phyloP scores from a whole-genome alignment of 2,888 invertebrate genomes.

The Platynereis dumerilii region DNA sequence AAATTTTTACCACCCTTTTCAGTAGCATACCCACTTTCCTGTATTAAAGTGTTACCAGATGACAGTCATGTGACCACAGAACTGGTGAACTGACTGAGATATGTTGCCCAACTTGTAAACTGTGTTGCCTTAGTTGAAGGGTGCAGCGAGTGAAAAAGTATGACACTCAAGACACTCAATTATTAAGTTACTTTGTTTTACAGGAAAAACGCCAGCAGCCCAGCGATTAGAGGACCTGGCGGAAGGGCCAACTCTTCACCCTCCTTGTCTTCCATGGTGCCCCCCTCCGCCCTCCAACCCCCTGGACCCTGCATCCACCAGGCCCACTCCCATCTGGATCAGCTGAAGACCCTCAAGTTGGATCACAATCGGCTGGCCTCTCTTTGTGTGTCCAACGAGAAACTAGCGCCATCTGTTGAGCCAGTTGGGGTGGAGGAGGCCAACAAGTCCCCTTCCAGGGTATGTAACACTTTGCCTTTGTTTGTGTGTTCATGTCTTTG shows the following conservation, averaged over 20 bases:
- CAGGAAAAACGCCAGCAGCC: background rate
- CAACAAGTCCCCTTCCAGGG: conserved; percentile 12
- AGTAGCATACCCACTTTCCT: no score
- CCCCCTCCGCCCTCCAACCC: background rate
- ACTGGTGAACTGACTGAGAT: no score
- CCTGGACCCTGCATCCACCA: conserved; percentile 53
- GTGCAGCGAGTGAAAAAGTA: no score
- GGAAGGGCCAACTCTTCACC: background rate
- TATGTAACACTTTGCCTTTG: background rate
- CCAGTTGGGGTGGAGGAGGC: conserved; percentile 3
- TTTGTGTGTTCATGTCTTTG: background rate
- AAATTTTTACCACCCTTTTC: no score
- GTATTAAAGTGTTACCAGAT: no score
- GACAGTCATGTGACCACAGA: no score
- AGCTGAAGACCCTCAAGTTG: conserved; percentile 80
- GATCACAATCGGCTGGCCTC: conserved; percentile 84
- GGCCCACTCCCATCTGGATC: conserved; percentile 78
- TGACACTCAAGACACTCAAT: no score
- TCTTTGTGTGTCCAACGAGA: conserved; percentile 67
- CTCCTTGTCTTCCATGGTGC: conserved; percentile 4
- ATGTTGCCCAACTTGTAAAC: no score
- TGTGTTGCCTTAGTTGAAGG: no score
- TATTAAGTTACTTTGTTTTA: no score
- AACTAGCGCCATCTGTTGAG: conserved; percentile 13
- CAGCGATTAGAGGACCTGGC: background rate